phyloP scores from a whole-genome alignment of 2,888 invertebrate species.

The Drosophila fulvimacula region DNA sequence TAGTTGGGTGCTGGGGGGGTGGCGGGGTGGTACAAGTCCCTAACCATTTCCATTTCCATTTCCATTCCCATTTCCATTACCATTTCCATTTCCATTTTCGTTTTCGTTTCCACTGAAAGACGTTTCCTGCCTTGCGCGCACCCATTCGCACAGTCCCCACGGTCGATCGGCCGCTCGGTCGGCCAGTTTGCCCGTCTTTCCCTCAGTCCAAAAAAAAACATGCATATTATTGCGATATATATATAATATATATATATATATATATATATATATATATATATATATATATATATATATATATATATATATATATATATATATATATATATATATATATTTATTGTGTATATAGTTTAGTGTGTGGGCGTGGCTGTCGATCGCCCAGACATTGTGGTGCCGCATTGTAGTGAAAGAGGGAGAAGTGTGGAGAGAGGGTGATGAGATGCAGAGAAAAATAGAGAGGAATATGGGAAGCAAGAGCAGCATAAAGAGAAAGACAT shows the following conservation, averaged over 20 bases:
- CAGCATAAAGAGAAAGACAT: too few species aligned
- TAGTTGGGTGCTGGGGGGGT: not conserved
- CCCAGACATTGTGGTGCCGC: slow-evolving; percentile 46
- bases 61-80: slow-evolving; percentile 54
- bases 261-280: too few species aligned
- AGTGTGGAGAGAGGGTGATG: not conserved
- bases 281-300: too few species aligned
- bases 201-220: slow-evolving; percentile 2
- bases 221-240: slow-evolving; percentile 7
- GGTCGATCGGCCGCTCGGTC: not conserved
- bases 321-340: not conserved
- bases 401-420: not conserved
- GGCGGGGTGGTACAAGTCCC: not conserved
- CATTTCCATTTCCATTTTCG: slow-evolving; percentile 74
- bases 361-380: slow-evolving; percentile 1
- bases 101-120: slow-evolving; percentile 80
- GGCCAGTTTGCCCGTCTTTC: not conserved
- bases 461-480: not conserved
- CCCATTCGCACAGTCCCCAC: not conserved
- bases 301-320: not conserved
- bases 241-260: not conserved
- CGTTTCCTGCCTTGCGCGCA: slow-evolving; percentile 65
- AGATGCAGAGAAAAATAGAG: not conserved
- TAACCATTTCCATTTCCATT: slow-evolving; percentile 35
- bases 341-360: not conserved